Percentiles rank a stretch among this genome's conserved stretches.
These are phyloP conservation scores for Dendrophyllia cribrosa DNA, from an alignment of 64 coral and sea anemone genomes.

Conservation along the genomic window DNA sequence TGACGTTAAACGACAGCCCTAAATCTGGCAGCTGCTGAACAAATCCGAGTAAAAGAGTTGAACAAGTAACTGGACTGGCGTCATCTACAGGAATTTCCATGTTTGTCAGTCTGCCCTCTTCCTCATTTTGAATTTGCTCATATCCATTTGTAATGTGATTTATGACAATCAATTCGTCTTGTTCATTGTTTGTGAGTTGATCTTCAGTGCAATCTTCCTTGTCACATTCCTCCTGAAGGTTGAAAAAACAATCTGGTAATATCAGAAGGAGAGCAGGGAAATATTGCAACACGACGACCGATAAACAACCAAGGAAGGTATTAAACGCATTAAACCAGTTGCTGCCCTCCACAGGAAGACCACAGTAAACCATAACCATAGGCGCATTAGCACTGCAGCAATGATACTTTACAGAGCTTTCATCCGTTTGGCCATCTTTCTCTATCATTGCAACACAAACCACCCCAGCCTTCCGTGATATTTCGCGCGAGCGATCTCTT, in stretches of 20 bases:
- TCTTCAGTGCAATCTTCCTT: background rate
- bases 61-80: background rate
- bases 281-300: background rate
- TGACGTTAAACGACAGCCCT: background rate
- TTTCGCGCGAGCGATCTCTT: background rate
- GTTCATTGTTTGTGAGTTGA: background rate
- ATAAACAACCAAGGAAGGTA: background rate
- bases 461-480: background rate
- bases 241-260: background rate
- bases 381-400: background rate
- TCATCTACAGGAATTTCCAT: background rate
- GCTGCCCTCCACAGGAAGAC: background rate
- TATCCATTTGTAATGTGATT: background rate
- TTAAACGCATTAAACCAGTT: background rate
- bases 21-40: background rate
- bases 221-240: background rate
- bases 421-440: background rate
- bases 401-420: background rate
- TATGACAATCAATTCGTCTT: too few relatives aligned
- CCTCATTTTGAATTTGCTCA: background rate
- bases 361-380: background rate
- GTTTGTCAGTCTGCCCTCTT: background rate
- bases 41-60: background rate
- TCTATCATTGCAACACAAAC: background rate
- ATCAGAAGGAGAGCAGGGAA: background rate